phyloP scores from a whole-genome alignment of 2,113 vertebrate genomes.

The Zingel zingel region DNA sequence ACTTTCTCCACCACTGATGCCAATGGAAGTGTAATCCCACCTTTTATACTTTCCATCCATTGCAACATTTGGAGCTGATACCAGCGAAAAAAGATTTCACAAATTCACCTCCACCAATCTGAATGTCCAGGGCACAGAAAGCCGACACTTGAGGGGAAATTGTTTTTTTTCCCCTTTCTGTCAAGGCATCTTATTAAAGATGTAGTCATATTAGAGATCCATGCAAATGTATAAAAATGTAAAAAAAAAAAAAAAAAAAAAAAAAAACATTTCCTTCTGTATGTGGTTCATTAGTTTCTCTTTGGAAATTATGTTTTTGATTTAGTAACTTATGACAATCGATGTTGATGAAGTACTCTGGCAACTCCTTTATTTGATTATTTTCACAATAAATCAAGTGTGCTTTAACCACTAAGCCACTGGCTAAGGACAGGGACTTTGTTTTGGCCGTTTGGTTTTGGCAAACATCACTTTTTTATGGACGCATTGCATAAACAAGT shows the following conservation, averaged over 20 bases:
- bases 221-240: neutral
- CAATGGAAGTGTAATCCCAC: slow-evolving; percentile 21
- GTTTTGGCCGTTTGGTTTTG: slow-evolving; percentile 67
- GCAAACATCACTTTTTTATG: slow-evolving; percentile 68
- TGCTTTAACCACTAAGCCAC: slow-evolving; percentile 56
- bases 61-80: slow-evolving; percentile 25
- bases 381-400: slow-evolving; percentile 59
- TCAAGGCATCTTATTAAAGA: neutral
- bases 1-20: too few relatives aligned
- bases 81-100: neutral
- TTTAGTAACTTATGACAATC: slow-evolving; percentile 22
- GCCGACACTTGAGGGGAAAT: neutral
- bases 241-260: neutral
- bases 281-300: neutral
- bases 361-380: slow-evolving; percentile 45
- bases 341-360: slow-evolving; percentile 42
- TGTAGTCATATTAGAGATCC: neutral
- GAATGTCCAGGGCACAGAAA: slow-evolving; percentile 4
- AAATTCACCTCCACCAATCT: slow-evolving; percentile 9
- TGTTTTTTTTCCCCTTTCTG: neutral
- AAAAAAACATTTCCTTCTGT: neutral
- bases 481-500: slow-evolving; percentile 71
- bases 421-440: slow-evolving; percentile 44
- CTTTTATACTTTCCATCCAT: slow-evolving; percentile 16
- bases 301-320: slow-evolving; percentile 24